Percentiles rank a stretch among this genome's conserved stretches.
These are phyloP conservation scores for Pseudomyrmex flavicornis DNA, from an alignment of 1,140 invertebrate genomes.

Conservation along the genomic window DNA sequence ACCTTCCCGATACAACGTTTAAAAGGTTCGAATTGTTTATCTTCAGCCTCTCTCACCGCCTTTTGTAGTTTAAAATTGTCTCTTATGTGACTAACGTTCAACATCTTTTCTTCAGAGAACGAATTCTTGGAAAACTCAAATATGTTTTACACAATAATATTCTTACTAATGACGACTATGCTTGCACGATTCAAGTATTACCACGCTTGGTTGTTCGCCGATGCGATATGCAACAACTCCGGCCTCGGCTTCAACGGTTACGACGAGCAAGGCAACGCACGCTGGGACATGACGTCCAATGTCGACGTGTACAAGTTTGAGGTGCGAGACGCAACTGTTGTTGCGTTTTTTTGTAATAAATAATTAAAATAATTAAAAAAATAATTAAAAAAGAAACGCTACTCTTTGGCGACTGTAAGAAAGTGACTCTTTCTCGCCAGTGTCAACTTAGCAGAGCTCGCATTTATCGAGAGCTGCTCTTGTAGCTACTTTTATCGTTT, in stretches of 20 bases:
- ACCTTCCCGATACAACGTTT: conserved; percentile 88
- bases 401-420: not conserved
- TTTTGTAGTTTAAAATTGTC: not conserved
- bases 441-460: too few relatives aligned
- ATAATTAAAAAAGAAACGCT: not conserved
- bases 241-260: conserved; percentile 96
- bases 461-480: not conserved
- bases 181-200: conserved; percentile 97
- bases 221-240: conserved; percentile 97
- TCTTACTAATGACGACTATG: conserved; percentile 91
- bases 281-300: conserved; percentile 96
- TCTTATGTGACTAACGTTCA: not conserved
- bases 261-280: conserved; percentile 88
- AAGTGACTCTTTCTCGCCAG: not conserved
- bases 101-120: conserved; percentile 84
- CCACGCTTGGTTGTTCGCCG: conserved; percentile 97
- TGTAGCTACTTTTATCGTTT: not conserved
- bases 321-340: conserved; percentile 85
- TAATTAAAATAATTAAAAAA: too few relatives aligned
- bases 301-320: conserved; percentile 96
- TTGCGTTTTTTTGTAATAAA: not conserved
- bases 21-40: conserved; percentile 83
- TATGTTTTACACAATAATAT: conserved; percentile 90
- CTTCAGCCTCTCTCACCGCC: not conserved
- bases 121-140: conserved; percentile 88